Percentiles rank a stretch among this genome's conserved stretches.
phyloP scores from a whole-genome alignment of 2,797 vertebrate species.

The Protonibea diacanthus region DNA sequence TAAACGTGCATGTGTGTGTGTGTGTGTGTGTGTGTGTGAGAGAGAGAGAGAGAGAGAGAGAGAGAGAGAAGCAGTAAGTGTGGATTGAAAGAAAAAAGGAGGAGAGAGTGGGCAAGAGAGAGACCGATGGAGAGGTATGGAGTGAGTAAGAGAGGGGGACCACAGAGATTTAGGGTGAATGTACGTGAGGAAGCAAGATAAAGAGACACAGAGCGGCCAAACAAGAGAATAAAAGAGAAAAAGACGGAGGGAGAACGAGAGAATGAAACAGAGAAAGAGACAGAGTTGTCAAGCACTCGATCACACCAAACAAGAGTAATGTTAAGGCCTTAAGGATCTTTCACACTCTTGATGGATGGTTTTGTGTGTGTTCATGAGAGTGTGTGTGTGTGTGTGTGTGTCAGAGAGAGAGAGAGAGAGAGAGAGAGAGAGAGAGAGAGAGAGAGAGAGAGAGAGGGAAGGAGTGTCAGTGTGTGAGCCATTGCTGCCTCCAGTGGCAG shows the following conservation, averaged over 20 bases:
- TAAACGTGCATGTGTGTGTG: background rate
- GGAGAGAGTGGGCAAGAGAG: conserved; percentile 2
- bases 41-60: background rate
- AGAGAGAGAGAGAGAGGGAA: conserved; percentile 5
- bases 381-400: conserved; percentile 14
- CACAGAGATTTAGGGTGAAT: conserved; percentile 68
- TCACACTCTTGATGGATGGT: conserved; percentile 74
- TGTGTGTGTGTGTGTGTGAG: conserved; percentile 13
- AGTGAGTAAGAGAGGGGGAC: conserved; percentile 20
- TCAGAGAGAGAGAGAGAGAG: background rate
- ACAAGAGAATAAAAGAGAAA: conserved; percentile 56
- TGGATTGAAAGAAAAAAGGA: conserved; percentile 29
- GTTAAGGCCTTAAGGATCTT: conserved; percentile 76
- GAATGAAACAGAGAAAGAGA: conserved; percentile 60
- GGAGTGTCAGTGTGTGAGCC: conserved; percentile 42
- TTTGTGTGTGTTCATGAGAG: conserved; percentile 37
- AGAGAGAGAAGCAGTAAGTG: conserved; percentile 1
- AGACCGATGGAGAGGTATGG: conserved; percentile 27
- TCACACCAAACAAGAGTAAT: conserved; percentile 80
- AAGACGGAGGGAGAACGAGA: conserved; percentile 47
- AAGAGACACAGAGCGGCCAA: conserved; percentile 54
- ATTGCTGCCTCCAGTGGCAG: conserved; percentile 74
- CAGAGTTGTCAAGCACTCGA: conserved; percentile 71
- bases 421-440: background rate
- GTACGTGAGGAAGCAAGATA: conserved; percentile 59